Evolutionary conservation across 2,797 vertebrate species (phyloP), one percentile per base, ranked within the genome.

Genomic region (Argentina silus): DNA sequence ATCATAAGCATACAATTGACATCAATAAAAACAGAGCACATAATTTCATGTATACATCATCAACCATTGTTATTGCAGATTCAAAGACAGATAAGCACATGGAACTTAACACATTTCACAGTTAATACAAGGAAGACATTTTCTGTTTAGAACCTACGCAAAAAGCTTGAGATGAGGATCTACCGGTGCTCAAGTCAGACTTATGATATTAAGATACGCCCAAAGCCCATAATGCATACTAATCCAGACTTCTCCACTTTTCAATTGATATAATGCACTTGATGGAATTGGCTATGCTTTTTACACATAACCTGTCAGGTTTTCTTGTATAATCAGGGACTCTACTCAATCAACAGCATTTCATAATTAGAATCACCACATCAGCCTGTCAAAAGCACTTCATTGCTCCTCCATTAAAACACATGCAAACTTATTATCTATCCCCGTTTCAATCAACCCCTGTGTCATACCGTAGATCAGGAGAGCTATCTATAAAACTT

Each of bases 81-180:
- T 71, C 53, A 87, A 50, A 69, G 82, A 62, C 48, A 71, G 23
- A 82, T 82, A 75, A 83, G 78, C 71, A 82, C 59, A 84, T 73
- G 83, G 61, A 3, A 59, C 0, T 75, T 57, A 81, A 84, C 48
- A 86, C 70, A 85, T 78, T 78, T 85, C 80, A 82, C 82, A 83
- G 89, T 90, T 90, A 88, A 88, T 89, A 78, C 75, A 87, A 88
- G 88, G 90, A 92, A 92, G 91, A 92, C 88, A 78, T 6, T 10
- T 86, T 83, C 12, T 68, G 80, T 83, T 88, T 74, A 65, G 14
- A 68, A 44, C 17, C 67, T 62, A 77, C 76, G 79, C 78, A 84
- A 73, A 72, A 27, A 73, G 67, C 43, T 15, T 23, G 50, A 73
- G 62, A 82, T 85, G 53, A 80, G 72, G 69, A 79, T 76, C 67